Base-by-base conservation (phyloP, 2,888 invertebrate genomes). In the Nemurella pictetii region DNA sequence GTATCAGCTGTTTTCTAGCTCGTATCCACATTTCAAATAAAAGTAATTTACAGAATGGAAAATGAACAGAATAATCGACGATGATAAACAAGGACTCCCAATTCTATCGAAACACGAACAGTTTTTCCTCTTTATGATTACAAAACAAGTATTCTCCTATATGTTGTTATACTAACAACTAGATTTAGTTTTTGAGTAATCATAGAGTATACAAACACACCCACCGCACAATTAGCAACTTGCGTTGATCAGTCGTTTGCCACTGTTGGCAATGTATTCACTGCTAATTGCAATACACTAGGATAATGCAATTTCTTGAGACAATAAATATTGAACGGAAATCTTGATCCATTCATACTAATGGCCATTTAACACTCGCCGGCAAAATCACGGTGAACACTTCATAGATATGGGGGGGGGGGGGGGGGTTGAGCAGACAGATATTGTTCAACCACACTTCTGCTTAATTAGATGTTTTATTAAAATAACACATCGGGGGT, bases 1-100 rank as follows among this genome's bases (percentile, higher is more conserved):
- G 81, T 81, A 81, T 81, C 36, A 81, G 81, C 81, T 81, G 81
- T 81, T 78, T 36, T 81, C 36, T 81, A 36, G n/a, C 35, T 81
- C 81, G 36, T 25, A 36, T 81, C 81, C 81, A 81, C 81, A 55
- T 30, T 81, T 36, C 25, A 25, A 81, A 81, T 26, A 35, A 81
- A 81, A 7, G 55, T 55, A 3, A 55, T 55, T 55, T 55, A 55
- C 55, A 55, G 55, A 55, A 55, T 78, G n/a, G 9, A 5, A 12
- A 78, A 28, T 29, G 29, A 30, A 30, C 30, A 78, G 78, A 55
- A 55, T 55, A 55, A 55, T 55, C 55, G 55, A 30, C n/a, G 30
- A 30, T 78, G 26, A 20, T 1, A 30, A 12, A 78, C 30, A 78
- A 78, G 28, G 28, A 27, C n/a, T 75, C 75, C 28, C 75, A 78